Evolutionary conservation across 1,140 invertebrate genomes (phyloP), one percentile per base, ranked within the genome.

Genomic region (Zaprionus camerounensis): DNA sequence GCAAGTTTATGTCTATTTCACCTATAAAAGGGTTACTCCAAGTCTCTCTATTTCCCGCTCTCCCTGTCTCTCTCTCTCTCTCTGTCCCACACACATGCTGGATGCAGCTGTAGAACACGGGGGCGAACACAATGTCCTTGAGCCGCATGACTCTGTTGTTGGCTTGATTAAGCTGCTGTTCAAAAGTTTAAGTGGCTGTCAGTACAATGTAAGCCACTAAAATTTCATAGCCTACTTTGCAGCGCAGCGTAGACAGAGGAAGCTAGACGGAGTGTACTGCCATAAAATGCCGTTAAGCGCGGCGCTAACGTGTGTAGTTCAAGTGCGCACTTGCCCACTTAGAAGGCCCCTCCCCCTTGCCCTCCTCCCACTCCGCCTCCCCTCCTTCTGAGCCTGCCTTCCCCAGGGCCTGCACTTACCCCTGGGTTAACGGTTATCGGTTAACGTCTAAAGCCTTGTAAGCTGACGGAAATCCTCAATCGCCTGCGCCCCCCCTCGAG

Each of bases 401-500:
- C 20, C 63, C 44, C 26, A 22, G 62, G n/a, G 13, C 24, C 17
- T 22, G 49, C 31, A 59, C n/a, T 57, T 72, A 59, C 28, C 62
- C 70, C 68, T 63, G 17, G 44, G 78, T 76, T 82, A 76, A 81
- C 82, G 53, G 80, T 74, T 83, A 87, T 83, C 80, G 61, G 78
- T 77, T 78, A 70, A 74, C 65, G 80, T 67, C 73, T 80, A 87
- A 88, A 68, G 63, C 78, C 78, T 84, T 88, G 84, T 88, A 90
- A 88, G 85, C 84, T 90, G 85, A 81, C 84, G 84, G 84, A 88
- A 76, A 81, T 88, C 85, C 84, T 84, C 81, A 79, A 84, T 90
- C 78, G 74, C 46, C 65, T 46, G 51, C 55, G 55, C 41, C 41
- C n/a, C 17, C 31, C 69, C 28, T 74, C 64, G 22, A 12, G 22